Base-by-base conservation (phyloP, 2,888 invertebrate genomes). In the Gibbula magus region DNA sequence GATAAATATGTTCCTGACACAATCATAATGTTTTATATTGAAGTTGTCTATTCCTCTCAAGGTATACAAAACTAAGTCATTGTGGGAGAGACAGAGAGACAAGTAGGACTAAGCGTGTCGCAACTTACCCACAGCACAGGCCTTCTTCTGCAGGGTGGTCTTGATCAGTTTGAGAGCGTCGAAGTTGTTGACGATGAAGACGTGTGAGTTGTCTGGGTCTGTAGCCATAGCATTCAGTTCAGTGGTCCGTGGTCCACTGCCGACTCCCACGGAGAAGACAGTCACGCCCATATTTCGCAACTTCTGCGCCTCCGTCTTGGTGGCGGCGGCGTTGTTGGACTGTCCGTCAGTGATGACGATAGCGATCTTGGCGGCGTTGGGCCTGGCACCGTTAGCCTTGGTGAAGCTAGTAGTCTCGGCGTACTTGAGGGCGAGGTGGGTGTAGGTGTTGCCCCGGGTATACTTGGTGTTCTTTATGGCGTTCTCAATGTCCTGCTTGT, bases 171-270 rank as follows among this genome's bases (percentile, higher is more conserved):
- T 84, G 22, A 90, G 83, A 10, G 88, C 86, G 79, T 86, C 86
- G 66, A 89, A 90, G 78, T 88, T 87, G 45, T 81, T 87, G 54
- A 90, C 89, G 32, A 86, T 82, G 78, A 89, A 90, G 54, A 90
- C 90, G 80, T 90, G 89, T 10, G 83, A 77, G 51, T 77, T 85
- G 80, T 89, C 88, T 4, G 89, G 88, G 29, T 88, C 86, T 0
- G 88, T 88, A 78, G 90, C 90, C 84, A 89, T 90, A 75, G 86
- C 82, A 52, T 89, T 85, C 20, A 90, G 82, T 61, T 90, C 90
- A 4, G 76, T 35, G 18, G 75, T 79, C 18, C 85, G 83, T 2
- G 86, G 85, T 1, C 87, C 87, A 10, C 79, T 32, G 7, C 89
- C 89, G 0, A 89, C 89, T 45, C 89, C 89, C 75, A 89, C 86